Evolutionary conservation across 1,140 invertebrate genomes (phyloP).

Genomic region (Bacillus rossius): DNA sequence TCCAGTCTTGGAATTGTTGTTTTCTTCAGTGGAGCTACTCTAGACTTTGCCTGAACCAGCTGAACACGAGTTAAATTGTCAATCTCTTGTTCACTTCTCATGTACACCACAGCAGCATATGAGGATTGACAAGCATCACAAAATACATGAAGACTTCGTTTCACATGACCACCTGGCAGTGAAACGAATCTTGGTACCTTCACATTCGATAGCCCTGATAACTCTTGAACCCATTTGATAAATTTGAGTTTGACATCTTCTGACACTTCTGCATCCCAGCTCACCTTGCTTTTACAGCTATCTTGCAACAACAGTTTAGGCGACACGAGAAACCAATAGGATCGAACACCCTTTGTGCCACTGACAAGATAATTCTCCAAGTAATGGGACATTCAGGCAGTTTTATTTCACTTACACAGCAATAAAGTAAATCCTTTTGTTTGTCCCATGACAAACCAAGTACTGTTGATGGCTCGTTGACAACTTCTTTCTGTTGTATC

Average conservation of each 20-base stretch:
- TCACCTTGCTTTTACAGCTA: constrained; percentile 22
- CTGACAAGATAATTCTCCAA: constrained; percentile 24
- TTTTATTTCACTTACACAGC: not conserved
- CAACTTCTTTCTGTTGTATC: not conserved
- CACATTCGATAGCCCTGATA: constrained; percentile 18
- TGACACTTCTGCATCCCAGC: constrained; percentile 24
- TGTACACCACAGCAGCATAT: constrained; percentile 32
- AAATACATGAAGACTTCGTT: constrained; percentile 29
- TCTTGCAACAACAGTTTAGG: constrained; percentile 30
- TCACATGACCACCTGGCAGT: not conserved
- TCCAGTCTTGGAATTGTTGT: constrained; percentile 35
- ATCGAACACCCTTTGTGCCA: constrained; percentile 32
- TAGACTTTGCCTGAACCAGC: constrained; percentile 31
- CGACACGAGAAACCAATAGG: constrained; percentile 30
- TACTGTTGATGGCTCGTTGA: constrained; percentile 11
- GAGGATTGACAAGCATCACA: constrained; percentile 33
- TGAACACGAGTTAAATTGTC: constrained; percentile 8
- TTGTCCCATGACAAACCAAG: constrained; percentile 26
- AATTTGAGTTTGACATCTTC: constrained; percentile 18
- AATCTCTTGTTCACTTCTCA: constrained; percentile 12
- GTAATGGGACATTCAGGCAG: not conserved
- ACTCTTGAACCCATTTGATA: constrained; percentile 20
- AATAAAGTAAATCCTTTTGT: constrained; percentile 16
- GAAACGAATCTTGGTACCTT: constrained; percentile 24
- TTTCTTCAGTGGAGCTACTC: constrained; percentile 32